Conservation (phyloP, 2,797 vertebrate genomes). For the Rhabdophis nuchalis region DNA sequence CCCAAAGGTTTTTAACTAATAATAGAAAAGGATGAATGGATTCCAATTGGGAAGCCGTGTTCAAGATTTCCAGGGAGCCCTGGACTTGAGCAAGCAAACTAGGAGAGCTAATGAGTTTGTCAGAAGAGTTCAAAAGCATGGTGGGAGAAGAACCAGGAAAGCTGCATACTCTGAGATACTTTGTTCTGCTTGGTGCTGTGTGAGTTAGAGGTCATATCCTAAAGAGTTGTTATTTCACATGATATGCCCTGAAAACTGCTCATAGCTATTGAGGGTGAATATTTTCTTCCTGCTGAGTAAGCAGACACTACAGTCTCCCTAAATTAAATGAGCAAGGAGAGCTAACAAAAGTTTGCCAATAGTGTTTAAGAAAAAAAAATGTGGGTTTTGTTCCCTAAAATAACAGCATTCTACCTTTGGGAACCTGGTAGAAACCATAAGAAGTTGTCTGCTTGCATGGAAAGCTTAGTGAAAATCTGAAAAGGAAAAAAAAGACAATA, state of each 20-base stretch:
- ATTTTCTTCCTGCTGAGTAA: background rate
- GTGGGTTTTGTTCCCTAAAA: background rate
- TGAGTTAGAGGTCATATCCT: background rate
- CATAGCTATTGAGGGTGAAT: background rate
- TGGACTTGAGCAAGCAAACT: background rate
- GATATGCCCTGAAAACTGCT: background rate
- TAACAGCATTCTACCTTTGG: background rate
- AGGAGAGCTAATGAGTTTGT: background rate
- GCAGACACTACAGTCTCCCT: background rate
- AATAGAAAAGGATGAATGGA: background rate
- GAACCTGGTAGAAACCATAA: background rate
- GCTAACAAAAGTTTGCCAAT: background rate
- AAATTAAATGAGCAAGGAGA: background rate
- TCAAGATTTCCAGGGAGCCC: background rate
- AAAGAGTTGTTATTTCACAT: background rate
- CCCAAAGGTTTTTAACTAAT: background rate
- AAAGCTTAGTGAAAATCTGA: background rate
- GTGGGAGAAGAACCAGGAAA: background rate
- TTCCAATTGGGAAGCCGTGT: background rate
- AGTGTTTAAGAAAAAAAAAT: background rate
- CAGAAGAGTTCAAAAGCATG: background rate
- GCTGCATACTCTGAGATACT: background rate
- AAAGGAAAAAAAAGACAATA: background rate
- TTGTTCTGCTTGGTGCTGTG: background rate
- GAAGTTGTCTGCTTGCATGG: background rate